Percentiles rank a stretch among this genome's conserved stretches.
phyloP scores from a whole-genome alignment of 2,113 vertebrate species.

The Syngnathoides biaculeatus region DNA sequence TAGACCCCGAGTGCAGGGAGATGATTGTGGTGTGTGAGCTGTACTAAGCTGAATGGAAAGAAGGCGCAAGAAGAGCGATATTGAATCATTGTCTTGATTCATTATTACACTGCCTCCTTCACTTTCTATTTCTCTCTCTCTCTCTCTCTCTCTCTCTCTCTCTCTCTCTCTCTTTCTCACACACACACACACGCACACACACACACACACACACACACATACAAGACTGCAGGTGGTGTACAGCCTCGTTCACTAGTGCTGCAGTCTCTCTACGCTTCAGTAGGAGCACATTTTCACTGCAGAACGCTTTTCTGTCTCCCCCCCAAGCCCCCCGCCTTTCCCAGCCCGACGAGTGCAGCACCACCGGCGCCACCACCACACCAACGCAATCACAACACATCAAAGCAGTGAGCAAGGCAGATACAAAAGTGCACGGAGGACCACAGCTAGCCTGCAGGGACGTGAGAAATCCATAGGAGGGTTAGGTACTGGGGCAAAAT shows the following conservation, averaged over 20 bases:
- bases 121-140: constrained; percentile 24
- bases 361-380: constrained; percentile 38
- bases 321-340: constrained; percentile 30
- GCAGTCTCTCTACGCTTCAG: constrained; percentile 76
- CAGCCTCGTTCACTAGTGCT: constrained; percentile 65
- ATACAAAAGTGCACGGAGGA: constrained; percentile 50
- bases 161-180: not conserved
- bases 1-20: constrained; percentile 36
- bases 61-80: constrained; percentile 49
- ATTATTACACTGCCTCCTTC: constrained; percentile 54
- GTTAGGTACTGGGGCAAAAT: constrained; percentile 17
- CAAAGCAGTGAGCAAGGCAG: constrained; percentile 64
- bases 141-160: constrained; percentile 11
- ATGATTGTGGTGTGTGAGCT: constrained; percentile 45
- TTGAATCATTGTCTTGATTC: constrained; percentile 67
- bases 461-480: not conserved
- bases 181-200: not conserved
- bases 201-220: constrained; percentile 18
- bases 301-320: constrained; percentile 65
- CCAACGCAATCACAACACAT: constrained; percentile 70
- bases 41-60: constrained; percentile 55
- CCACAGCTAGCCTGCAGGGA: constrained; percentile 36
- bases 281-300: constrained; percentile 73
- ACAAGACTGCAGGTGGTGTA: constrained; percentile 65
- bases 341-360: constrained; percentile 36